Evolutionary conservation across 2,797 vertebrate genomes (phyloP).

Genomic region (Sphenodon punctatus): DNA sequence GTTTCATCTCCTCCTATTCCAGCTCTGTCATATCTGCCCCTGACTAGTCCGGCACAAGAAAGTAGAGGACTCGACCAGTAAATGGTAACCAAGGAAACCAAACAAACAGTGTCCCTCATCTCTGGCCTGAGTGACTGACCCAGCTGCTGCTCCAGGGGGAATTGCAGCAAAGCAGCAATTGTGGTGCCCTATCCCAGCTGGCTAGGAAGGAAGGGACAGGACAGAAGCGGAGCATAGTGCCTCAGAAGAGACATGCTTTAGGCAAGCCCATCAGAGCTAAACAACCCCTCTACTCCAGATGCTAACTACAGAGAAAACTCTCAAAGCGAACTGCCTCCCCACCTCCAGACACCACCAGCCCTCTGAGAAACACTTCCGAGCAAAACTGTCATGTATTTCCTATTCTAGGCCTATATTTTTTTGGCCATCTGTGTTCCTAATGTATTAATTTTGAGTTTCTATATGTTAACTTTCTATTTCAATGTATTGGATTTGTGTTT

Average conservation of each 20-base stretch:
- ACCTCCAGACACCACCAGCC: no score
- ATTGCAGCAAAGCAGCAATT: background rate
- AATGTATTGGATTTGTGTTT: no score
- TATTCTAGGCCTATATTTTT: no score
- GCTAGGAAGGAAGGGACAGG: background rate
- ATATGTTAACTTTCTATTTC: no score
- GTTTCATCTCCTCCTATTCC: background rate
- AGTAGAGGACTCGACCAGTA: constrained; percentile 54
- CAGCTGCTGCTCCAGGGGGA: background rate
- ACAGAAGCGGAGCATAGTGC: background rate
- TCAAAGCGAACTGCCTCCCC: background rate
- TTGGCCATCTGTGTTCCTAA: no score
- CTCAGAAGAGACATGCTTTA: background rate
- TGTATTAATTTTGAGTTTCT: no score
- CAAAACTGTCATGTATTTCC: no score
- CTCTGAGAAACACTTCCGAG: no score
- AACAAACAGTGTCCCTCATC: constrained; percentile 60
- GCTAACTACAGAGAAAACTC: background rate
- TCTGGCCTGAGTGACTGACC: constrained; percentile 13
- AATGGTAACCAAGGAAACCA: constrained; percentile 68
- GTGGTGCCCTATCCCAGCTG: constrained; percentile 45
- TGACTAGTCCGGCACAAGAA: constrained; percentile 36
- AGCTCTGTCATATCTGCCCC: constrained; percentile 1
- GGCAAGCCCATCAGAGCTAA: background rate
- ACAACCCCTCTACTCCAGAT: no score